A percentile compares a stretch with the other conserved stretches of the same genome.
Conservation (phyloP, 2,888 invertebrate genomes). For the Drosophila trichaetosa region DNA sequence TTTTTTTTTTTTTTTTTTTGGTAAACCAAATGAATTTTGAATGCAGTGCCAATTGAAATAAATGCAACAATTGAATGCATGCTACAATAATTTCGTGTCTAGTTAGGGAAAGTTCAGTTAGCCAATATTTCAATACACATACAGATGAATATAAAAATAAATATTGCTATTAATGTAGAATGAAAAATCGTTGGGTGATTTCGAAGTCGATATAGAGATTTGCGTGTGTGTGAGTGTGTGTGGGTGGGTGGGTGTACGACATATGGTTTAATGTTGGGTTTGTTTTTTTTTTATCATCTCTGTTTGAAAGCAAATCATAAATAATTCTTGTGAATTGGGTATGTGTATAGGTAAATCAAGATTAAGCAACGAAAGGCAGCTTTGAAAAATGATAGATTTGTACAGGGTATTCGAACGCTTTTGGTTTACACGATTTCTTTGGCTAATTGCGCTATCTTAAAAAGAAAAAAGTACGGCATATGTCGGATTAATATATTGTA, state of each 20-base stretch:
- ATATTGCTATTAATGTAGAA: slow-evolving; percentile 11
- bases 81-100: slow-evolving; percentile 51
- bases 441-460: slow-evolving; percentile 29
- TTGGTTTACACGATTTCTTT: slow-evolving; percentile 15
- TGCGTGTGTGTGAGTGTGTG: slow-evolving; percentile 4
- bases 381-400: slow-evolving; percentile 27
- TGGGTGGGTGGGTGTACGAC: not conserved
- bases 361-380: slow-evolving; percentile 42
- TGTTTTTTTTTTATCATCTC: slow-evolving; percentile 11
- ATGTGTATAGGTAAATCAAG: slow-evolving; percentile 16
- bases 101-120: slow-evolving; percentile 38
- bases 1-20: not conserved
- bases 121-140: slow-evolving; percentile 46
- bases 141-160: not conserved
- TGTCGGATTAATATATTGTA: slow-evolving; percentile 22
- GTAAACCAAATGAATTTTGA: slow-evolving; percentile 8
- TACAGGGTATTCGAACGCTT: slow-evolving; percentile 23
- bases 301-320: slow-evolving; percentile 35
- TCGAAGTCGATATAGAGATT: slow-evolving; percentile 1
- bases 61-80: slow-evolving; percentile 58
- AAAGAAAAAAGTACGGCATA: slow-evolving; percentile 21
- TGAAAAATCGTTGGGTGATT: slow-evolving; percentile 7
- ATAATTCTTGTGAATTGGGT: slow-evolving; percentile 9
- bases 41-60: slow-evolving; percentile 65
- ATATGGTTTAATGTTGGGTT: slow-evolving; percentile 20